Percentiles rank a stretch among this genome's conserved stretches.
Conservation (phyloP, 92 coral and sea anemone species). For the Phenganax marumi region DNA sequence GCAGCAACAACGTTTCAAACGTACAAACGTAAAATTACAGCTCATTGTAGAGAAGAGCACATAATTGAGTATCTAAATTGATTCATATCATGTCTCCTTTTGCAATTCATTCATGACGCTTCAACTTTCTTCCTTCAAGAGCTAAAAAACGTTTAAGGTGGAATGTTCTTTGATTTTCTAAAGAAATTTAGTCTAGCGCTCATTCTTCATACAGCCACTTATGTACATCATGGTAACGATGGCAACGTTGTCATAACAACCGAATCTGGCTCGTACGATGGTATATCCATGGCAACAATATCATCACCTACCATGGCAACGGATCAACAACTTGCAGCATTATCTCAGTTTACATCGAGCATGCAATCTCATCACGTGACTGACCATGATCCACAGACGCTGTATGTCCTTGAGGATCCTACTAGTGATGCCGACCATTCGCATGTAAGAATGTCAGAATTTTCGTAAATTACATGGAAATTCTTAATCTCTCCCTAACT, state of each 20-base stretch:
- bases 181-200: background rate
- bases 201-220: constrained; percentile 58
- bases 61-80: too few relatives aligned
- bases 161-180: background rate
- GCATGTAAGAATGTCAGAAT: constrained; percentile 57
- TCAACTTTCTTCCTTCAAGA: background rate
- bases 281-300: constrained; percentile 88
- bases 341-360: constrained; percentile 70
- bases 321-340: constrained; percentile 75
- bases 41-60: too few relatives aligned
- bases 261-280: constrained; percentile 74
- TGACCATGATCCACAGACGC: constrained; percentile 75
- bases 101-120: background rate
- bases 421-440: constrained; percentile 68
- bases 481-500: background rate
- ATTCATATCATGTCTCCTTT: too few relatives aligned
- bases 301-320: constrained; percentile 70
- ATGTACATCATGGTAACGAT: constrained; percentile 88
- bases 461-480: background rate
- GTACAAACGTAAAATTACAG: too few relatives aligned
- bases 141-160: background rate
- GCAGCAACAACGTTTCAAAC: too few relatives aligned
- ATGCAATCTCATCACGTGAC: constrained; percentile 76
- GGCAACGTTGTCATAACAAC: constrained; percentile 97
- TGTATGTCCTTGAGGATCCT: constrained; percentile 85